phyloP scores from a whole-genome alignment of 2,888 invertebrate species.

The Ormia ochracea region DNA sequence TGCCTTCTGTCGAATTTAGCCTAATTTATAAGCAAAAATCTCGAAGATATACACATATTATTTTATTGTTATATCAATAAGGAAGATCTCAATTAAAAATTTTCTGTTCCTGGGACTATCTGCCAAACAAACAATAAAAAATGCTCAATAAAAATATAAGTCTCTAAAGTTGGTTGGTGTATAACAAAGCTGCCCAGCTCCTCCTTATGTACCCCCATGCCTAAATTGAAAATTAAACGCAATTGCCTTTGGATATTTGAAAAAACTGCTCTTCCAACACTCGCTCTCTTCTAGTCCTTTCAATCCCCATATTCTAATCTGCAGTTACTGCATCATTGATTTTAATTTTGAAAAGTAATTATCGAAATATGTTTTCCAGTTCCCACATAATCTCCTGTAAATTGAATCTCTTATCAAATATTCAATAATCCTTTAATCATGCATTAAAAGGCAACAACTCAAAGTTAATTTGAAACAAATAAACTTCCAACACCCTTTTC shows the following conservation, averaged over 20 bases:
- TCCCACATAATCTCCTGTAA: constrained; percentile 53
- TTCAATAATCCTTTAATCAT: constrained; percentile 60
- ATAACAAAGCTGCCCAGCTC: too few relatives aligned
- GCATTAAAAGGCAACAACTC: constrained; percentile 54
- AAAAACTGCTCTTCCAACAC: background rate
- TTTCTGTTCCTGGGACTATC: too few relatives aligned
- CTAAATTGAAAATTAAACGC: background rate
- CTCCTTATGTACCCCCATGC: too few relatives aligned
- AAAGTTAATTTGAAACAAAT: constrained; percentile 60
- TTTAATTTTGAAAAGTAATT: constrained; percentile 56
- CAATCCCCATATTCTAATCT: background rate
- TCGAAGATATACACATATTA: too few relatives aligned
- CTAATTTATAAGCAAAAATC: too few relatives aligned
- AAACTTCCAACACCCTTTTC: constrained; percentile 65
- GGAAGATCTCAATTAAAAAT: too few relatives aligned
- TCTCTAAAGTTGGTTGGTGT: too few relatives aligned
- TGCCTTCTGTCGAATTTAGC: too few relatives aligned
- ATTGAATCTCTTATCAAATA: constrained; percentile 60
- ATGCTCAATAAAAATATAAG: too few relatives aligned
- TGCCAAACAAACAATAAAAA: too few relatives aligned
- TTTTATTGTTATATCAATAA: too few relatives aligned
- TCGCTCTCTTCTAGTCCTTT: background rate
- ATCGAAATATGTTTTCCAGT: constrained; percentile 55
- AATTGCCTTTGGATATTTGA: background rate
- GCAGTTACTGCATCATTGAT: background rate